Evolutionary conservation across 1,140 invertebrate genomes (phyloP).

Genomic region (Aleiodes sp.): DNA sequence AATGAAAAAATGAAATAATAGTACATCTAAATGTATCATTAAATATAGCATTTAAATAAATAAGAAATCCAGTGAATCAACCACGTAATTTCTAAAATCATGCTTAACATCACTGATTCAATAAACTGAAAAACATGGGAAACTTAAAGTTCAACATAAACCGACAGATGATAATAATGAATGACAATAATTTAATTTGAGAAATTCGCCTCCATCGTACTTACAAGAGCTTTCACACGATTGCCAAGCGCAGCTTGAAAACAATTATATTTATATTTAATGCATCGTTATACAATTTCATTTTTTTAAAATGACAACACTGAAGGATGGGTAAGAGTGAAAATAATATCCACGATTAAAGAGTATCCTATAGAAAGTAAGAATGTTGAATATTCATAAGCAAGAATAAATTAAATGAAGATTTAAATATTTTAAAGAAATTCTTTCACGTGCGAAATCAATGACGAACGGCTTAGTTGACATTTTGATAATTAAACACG

Average conservation of each 20-base stretch:
- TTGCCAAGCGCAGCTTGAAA: conserved; percentile 50
- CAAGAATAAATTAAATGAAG: neutral
- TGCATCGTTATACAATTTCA: conserved; percentile 6
- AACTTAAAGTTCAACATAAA: neutral
- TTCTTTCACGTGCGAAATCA: neutral
- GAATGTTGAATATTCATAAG: conserved; percentile 17
- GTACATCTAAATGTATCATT: no score
- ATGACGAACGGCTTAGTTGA: neutral
- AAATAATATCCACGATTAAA: neutral
- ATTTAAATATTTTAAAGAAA: neutral
- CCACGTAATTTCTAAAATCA: no score
- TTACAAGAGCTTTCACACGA: conserved; percentile 43
- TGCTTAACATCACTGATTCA: neutral
- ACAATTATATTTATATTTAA: conserved; percentile 33
- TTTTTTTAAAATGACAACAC: neutral
- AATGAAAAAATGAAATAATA: no score
- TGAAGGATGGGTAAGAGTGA: conserved; percentile 3
- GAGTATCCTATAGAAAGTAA: neutral
- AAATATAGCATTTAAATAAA: no score
- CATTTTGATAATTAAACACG: neutral
- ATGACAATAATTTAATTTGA: conserved; percentile 21
- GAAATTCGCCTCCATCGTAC: conserved; percentile 30
- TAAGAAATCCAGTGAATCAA: no score
- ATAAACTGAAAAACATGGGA: conserved; percentile 1
- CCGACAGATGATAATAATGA: conserved; percentile 24